Evolutionary conservation across 1,140 invertebrate species (phyloP), one percentile per base, ranked within the genome.

Genomic region (Pachyrhynchus sulphureomaculatus): DNA sequence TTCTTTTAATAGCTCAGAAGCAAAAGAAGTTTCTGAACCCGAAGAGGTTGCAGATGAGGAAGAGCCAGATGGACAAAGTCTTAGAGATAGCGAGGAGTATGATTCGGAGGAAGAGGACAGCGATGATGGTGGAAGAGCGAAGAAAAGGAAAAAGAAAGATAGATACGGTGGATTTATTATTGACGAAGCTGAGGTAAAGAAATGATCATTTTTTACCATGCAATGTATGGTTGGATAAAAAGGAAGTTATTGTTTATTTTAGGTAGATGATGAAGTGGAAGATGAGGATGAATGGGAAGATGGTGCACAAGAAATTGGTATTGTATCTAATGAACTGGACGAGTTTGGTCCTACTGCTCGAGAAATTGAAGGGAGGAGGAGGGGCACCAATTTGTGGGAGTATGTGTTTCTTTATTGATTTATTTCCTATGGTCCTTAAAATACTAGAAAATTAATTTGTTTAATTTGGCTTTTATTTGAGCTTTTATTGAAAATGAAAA

Each of bases 261-360:
- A 56, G 57, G 57, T 84, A 34, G 86, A 88, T 62, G 91, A 93
- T 76, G 92, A 95, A 77, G 86, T 89, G 2, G 93, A 95, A 70
- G 93, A 96, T 79, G 94, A 97, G 68, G 93, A 95, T 49, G 94
- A 96, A 70, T 95, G 92, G 90, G 93, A 96, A 72, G 93, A 96
- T 66, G 94, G 92, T 32, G 90, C 90, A 2, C 91, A 94, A 68
- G 91, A 95, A 73, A 89, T 92, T 77, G 90, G 89, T 33, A 89
- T 92, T 64, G 86, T 91, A 51, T 86, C 88, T 0, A 94, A 94
- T 75, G 90, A 94, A 73, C 86, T 90, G 48, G 91, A 94, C 65
- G 93, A 95, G 74, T 78, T 91, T 49, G 94, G 93, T 2, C 90
- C 90, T 12, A 95, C 93, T n/a, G 94, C 94, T 23, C 80, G 92